phyloP scores from a whole-genome alignment of 2,113 vertebrate species.

The Myiagra hebetior region DNA sequence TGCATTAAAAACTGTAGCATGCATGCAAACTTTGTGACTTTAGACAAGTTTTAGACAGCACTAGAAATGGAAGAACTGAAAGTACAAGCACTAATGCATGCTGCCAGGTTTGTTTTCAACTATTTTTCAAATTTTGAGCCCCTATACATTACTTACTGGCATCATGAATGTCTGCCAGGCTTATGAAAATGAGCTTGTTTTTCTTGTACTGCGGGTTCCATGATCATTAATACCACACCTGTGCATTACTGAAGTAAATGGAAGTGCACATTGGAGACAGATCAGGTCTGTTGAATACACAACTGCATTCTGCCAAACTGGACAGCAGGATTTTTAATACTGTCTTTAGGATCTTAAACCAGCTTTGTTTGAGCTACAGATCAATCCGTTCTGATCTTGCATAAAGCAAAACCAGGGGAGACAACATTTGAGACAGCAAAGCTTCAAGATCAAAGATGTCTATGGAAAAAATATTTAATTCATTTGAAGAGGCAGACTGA shows the following conservation, averaged over 20 bases:
- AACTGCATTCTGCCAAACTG: neutral
- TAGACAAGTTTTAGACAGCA: neutral
- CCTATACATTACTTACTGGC: neutral
- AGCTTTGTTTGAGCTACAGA: neutral
- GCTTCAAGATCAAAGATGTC: neutral
- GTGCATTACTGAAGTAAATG: neutral
- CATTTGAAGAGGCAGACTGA: neutral
- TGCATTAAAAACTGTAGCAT: neutral
- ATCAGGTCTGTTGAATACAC: neutral
- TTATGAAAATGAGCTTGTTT: conserved; percentile 14
- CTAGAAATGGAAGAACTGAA: neutral
- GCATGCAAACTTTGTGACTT: neutral
- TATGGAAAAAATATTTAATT: neutral
- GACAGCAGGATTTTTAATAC: neutral
- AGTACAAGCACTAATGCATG: neutral
- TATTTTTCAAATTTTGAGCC: neutral
- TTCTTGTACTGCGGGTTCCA: neutral
- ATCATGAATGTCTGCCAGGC: neutral
- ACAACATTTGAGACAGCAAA: neutral
- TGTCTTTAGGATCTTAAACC: neutral
- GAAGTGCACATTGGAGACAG: neutral
- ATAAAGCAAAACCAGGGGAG: neutral
- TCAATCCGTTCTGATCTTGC: neutral
- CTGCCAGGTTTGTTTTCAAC: neutral
- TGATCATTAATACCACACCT: neutral